phyloP scores from a whole-genome alignment of 2,113 vertebrate species.

The Lophotis ruficrista region DNA sequence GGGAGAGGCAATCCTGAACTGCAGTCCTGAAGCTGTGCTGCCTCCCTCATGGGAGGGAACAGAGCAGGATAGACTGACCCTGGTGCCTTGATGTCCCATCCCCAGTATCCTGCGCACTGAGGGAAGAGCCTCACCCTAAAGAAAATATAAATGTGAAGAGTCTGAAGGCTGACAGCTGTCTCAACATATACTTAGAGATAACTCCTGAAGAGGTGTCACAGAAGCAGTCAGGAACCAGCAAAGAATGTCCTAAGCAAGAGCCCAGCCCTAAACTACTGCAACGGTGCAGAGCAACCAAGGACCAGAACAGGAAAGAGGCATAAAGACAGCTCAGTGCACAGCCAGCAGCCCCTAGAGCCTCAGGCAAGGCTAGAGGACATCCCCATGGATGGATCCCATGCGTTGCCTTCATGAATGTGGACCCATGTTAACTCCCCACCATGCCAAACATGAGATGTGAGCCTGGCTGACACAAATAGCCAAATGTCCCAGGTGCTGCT shows the following conservation, averaged over 20 bases:
- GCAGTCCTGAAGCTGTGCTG: not conserved
- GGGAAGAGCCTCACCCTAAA: not conserved
- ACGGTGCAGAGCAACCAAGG: not conserved
- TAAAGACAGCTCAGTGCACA: not conserved
- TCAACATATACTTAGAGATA: not conserved
- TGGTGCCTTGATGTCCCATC: not conserved
- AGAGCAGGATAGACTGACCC: not conserved
- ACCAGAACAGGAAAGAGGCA: not conserved
- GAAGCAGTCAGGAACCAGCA: not conserved
- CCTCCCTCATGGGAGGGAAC: not conserved
- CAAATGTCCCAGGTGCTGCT: not conserved
- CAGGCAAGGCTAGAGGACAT: not conserved
- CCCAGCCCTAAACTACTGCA: not conserved
- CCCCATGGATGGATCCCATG: no score
- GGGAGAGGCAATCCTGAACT: not conserved
- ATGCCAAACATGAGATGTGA: rapidly evolving
- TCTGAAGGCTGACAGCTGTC: not conserved
- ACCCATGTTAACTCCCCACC: not conserved
- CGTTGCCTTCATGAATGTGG: rapidly evolving
- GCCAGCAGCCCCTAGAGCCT: not conserved
- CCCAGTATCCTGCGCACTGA: rapidly evolving
- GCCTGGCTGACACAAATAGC: not conserved
- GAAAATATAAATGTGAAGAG: not conserved
- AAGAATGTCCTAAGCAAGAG: not conserved
- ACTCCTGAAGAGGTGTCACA: not conserved